Percentiles rank a stretch among this genome's conserved stretches.
These are phyloP conservation scores for Hemithea aestivaria DNA, from an alignment of 2,888 invertebrate genomes.

Conservation along the genomic window DNA sequence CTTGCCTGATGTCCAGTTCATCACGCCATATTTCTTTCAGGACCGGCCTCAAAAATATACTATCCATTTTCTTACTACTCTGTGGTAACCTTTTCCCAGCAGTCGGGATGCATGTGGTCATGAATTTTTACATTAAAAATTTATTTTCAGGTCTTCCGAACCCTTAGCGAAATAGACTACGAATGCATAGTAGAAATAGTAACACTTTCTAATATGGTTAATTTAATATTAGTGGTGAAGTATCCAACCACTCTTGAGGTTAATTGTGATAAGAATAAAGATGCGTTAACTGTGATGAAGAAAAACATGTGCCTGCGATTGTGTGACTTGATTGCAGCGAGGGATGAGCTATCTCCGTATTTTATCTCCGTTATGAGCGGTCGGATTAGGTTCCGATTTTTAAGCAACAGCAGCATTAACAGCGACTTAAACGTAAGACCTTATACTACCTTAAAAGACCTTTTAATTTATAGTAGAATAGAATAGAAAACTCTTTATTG, in stretches of 20 bases:
- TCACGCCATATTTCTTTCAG: too few species aligned
- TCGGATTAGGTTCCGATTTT: conserved; percentile 50
- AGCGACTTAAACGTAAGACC: conserved; percentile 54
- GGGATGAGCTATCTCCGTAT: conserved; percentile 36
- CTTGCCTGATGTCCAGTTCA: too few species aligned
- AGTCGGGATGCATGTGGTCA: too few species aligned
- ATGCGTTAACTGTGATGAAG: conserved; percentile 51
- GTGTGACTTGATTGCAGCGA: conserved; percentile 41
- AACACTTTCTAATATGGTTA: conserved; percentile 29
- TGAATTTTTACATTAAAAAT: too few species aligned
- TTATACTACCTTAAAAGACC: not conserved
- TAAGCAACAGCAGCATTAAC: conserved; percentile 66
- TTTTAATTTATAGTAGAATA: too few species aligned
- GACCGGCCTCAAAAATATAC: too few species aligned
- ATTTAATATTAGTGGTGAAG: conserved; percentile 50
- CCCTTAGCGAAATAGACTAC: conserved; percentile 51
- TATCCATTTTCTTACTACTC: too few species aligned
- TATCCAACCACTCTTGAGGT: conserved; percentile 45
- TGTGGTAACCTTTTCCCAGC: too few species aligned
- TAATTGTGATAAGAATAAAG: conserved; percentile 48
- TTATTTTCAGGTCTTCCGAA: conserved; percentile 54
- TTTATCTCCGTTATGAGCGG: conserved; percentile 42
- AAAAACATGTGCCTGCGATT: conserved; percentile 43
- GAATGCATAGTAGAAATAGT: conserved; percentile 56
- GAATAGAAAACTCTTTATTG: too few species aligned